phyloP scores from a whole-genome alignment of 2,797 vertebrate species.

The Mionectes olivaceus region DNA sequence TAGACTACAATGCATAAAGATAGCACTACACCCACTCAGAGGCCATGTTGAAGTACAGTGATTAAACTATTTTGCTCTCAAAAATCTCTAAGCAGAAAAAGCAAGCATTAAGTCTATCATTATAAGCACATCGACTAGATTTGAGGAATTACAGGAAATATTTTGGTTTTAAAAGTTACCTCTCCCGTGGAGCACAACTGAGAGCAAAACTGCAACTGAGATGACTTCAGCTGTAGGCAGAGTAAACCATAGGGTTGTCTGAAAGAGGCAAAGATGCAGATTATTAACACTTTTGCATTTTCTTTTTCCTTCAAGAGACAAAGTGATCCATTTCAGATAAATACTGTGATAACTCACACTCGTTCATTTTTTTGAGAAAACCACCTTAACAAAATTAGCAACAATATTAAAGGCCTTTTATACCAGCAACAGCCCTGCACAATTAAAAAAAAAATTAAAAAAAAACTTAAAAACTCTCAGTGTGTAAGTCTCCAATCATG shows the following conservation, averaged over 20 bases:
- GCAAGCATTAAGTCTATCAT: neutral
- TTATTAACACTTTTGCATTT: neutral
- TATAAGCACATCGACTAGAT: neutral
- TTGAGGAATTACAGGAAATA: neutral
- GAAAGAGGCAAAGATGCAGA: neutral
- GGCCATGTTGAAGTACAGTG: neutral
- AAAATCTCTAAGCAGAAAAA: neutral
- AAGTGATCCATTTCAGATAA: neutral
- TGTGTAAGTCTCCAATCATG: neutral
- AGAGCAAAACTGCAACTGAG: neutral
- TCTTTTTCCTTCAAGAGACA: neutral
- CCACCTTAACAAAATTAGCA: neutral
- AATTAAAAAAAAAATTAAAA: neutral
- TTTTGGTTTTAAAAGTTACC: neutral
- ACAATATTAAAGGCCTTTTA: neutral
- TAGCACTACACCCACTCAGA: neutral
- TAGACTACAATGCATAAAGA: neutral
- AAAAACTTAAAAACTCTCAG: neutral
- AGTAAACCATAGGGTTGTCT: neutral
- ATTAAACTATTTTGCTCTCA: neutral
- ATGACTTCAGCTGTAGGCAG: neutral
- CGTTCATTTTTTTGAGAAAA: neutral
- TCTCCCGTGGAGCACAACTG: neutral
- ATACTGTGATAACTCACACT: neutral
- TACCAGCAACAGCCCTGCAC: neutral